Evolutionary conservation across 1,140 invertebrate genomes (phyloP).

Genomic region (Dendrolimus punctatus): DNA sequence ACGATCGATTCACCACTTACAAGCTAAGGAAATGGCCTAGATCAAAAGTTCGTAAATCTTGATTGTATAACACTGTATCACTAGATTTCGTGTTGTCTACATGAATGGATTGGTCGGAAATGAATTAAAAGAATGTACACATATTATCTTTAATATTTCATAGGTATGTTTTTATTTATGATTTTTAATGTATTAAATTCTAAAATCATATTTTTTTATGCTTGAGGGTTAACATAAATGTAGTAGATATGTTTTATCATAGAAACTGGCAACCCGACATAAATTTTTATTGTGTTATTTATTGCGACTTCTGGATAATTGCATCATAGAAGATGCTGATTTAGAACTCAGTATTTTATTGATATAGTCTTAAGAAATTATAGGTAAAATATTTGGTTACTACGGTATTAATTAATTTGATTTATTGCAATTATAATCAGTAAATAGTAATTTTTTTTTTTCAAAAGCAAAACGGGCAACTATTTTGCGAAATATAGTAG

Average conservation of each 20-base stretch:
- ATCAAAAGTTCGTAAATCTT: constrained; percentile 26
- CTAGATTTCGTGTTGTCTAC: constrained; percentile 8
- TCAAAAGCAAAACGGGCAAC: no score
- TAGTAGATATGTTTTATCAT: neutral
- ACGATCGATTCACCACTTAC: constrained; percentile 22
- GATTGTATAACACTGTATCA: constrained; percentile 8
- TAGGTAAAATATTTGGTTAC: no score
- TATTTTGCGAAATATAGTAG: no score
- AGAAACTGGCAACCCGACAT: neutral
- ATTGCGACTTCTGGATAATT: neutral
- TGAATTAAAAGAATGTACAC: constrained; percentile 6
- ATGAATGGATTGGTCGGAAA: neutral
- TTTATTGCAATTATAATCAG: no score
- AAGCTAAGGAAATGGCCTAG: constrained; percentile 15
- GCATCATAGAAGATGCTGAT: neutral
- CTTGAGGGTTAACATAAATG: neutral
- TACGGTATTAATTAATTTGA: no score
- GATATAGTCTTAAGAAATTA: no score
- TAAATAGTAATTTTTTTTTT: no score
- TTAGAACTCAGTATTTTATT: neutral
- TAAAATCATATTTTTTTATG: neutral
- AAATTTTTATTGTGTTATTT: neutral
- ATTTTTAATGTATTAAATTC: neutral
- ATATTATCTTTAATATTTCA: constrained; percentile 9
- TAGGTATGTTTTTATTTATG: constrained; percentile 7